These are phyloP conservation scores for Notechis scutatus DNA, from an alignment of 2,113 vertebrate genomes.

Conservation along the genomic window DNA sequence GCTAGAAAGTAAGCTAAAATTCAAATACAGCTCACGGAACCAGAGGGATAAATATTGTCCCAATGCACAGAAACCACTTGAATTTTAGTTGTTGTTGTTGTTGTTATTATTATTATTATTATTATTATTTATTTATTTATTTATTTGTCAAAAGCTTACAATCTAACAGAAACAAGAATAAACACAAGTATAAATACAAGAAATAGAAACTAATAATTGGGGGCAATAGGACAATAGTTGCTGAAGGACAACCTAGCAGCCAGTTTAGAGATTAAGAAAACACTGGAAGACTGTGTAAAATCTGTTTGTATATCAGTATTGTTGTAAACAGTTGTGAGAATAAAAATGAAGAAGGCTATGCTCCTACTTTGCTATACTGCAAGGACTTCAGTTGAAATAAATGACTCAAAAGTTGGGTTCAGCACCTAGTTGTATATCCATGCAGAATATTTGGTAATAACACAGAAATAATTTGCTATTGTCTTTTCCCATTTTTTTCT, in stretches of 20 bases:
- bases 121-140: too few relatives aligned
- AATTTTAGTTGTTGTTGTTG: background rate
- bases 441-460: background rate
- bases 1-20: background rate
- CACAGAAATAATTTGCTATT: background rate
- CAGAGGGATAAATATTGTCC: background rate
- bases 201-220: too few relatives aligned
- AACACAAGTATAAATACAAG: too few relatives aligned
- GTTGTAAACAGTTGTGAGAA: background rate
- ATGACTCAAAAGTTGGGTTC: background rate
- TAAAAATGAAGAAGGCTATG: background rate
- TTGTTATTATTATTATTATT: too few relatives aligned
- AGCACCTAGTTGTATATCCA: background rate
- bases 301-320: background rate
- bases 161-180: too few relatives aligned
- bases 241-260: background rate
- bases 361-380: background rate
- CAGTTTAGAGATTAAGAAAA: background rate
- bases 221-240: background rate
- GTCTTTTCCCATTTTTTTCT: background rate
- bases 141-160: too few relatives aligned
- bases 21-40: background rate
- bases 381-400: background rate
- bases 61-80: background rate
- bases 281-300: background rate